A percentile compares a stretch with the other conserved stretches of the same genome.
Conservation (phyloP, 1,140 invertebrate species). For the Campoletis sonorensis region DNA sequence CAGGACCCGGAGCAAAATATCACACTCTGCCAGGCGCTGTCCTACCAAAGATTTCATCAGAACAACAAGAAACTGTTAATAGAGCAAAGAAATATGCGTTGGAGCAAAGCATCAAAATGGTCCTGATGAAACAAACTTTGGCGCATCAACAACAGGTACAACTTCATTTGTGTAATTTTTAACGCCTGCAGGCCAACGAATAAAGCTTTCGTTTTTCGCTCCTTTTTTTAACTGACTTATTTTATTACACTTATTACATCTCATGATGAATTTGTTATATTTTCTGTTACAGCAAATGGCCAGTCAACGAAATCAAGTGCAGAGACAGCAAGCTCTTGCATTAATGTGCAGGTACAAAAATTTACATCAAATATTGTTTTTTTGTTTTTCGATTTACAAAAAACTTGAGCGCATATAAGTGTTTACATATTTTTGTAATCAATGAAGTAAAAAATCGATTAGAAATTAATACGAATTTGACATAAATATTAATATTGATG, state of each 20-base stretch:
- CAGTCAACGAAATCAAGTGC: constrained; percentile 89
- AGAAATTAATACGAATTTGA: no score
- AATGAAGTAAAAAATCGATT: no score
- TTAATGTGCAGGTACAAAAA: constrained; percentile 93
- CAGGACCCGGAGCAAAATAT: constrained; percentile 87
- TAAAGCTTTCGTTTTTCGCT: no score
- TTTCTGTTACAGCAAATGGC: constrained; percentile 85
- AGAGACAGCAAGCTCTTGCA: constrained; percentile 94
- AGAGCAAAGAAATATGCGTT: constrained; percentile 99
- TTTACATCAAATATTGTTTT: constrained; percentile 62
- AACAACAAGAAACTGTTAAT: constrained; percentile 91
- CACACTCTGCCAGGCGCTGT: constrained; percentile 86
- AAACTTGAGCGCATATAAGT: not conserved
- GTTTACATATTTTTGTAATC: no score
- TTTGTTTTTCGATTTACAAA: constrained; percentile 21
- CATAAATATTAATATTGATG: no score
- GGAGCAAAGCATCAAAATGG: constrained; percentile 99
- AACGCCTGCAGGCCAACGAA: no score
- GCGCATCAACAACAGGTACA: constrained; percentile 96
- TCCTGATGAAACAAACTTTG: constrained; percentile 98
- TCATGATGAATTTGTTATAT: constrained; percentile 76
- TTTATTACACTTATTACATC: no score
- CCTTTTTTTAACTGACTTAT: no score
- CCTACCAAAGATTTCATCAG: constrained; percentile 87
- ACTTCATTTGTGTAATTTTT: no score